These are phyloP conservation scores for Phalacrocorax pelagicus DNA, from an alignment of 2,113 vertebrate species.

Conservation along the genomic window DNA sequence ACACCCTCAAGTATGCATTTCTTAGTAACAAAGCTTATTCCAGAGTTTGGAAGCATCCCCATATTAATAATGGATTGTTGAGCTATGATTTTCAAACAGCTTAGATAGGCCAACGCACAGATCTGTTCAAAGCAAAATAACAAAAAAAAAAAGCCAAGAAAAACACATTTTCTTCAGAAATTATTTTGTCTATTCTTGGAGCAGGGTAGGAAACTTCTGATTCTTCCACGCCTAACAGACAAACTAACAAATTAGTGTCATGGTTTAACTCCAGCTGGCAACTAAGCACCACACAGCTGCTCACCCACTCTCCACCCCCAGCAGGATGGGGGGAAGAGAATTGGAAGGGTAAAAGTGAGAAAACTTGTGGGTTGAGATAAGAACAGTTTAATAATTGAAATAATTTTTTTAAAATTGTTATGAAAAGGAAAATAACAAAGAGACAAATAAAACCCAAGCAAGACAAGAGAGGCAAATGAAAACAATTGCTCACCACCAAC, in stretches of 20 bases:
- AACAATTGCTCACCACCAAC: no score
- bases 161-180: not conserved
- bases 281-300: not conserved
- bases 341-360: not conserved
- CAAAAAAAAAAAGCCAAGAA: not conserved
- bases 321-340: not conserved
- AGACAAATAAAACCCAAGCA: no score
- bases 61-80: not conserved
- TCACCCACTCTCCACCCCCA: not conserved
- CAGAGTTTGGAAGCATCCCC: not conserved
- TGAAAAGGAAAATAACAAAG: no score
- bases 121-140: not conserved
- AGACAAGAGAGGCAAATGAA: no score
- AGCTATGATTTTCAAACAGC: not conserved
- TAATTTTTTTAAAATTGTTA: no score
- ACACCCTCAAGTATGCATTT: not conserved
- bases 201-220: not conserved
- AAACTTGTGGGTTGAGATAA: not conserved
- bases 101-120: not conserved
- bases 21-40: not conserved
- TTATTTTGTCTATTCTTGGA: not conserved
- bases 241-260: not conserved
- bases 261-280: not conserved
- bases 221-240: not conserved
- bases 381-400: no score